Conservation (phyloP, 2,888 invertebrate genomes). For the Anagyrus pseudococci region DNA sequence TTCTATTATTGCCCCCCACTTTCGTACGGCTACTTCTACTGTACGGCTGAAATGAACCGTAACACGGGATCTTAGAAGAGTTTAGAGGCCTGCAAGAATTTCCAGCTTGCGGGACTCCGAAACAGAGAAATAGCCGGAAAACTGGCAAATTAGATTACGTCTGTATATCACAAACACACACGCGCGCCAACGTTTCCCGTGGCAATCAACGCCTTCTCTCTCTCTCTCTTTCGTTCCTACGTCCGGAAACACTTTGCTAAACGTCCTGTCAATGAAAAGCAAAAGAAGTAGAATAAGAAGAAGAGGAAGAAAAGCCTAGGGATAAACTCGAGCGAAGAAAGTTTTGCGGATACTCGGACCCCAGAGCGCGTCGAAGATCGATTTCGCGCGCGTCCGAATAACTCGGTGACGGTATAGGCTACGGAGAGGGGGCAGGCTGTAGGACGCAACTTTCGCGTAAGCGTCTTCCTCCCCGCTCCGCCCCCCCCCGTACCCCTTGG, state of each 20-base stretch:
- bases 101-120: too few relatives aligned
- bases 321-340: conserved; percentile 8
- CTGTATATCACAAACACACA: too few relatives aligned
- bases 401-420: too few relatives aligned
- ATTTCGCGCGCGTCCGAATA: conserved; percentile 5
- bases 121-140: too few relatives aligned
- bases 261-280: conserved; percentile 10
- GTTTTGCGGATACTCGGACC: neutral
- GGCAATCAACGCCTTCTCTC: conserved; percentile 20
- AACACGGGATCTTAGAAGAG: too few relatives aligned
- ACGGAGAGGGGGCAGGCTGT: too few relatives aligned
- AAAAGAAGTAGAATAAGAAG: neutral
- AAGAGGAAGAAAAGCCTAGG: neutral
- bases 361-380: conserved; percentile 18
- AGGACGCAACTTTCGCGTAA: neutral
- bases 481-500: neutral
- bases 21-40: too few relatives aligned
- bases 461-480: neutral
- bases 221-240: conserved; percentile 2
- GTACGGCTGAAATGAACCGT: too few relatives aligned
- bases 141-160: too few relatives aligned
- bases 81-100: too few relatives aligned
- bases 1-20: too few relatives aligned
- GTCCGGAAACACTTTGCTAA: neutral
- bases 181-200: too few relatives aligned